Conservation (phyloP, 1,140 invertebrate species). For the Pseudomyrmex concolor region DNA sequence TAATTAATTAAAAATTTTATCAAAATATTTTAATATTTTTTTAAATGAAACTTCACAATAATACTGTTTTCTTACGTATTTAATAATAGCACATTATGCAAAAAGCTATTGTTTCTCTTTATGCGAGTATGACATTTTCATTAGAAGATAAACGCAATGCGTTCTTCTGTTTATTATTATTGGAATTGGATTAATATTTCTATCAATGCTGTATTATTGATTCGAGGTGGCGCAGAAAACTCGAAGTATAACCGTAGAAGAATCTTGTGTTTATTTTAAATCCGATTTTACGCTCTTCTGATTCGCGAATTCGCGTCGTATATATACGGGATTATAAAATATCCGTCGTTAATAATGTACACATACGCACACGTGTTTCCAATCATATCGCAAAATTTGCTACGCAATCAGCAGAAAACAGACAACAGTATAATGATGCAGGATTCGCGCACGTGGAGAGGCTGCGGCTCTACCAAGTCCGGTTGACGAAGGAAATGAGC, state of each 20-base stretch:
- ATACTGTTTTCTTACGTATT: no score
- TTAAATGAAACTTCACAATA: no score
- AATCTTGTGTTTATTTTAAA: slow-evolving; percentile 21
- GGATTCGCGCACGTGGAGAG: slow-evolving; percentile 47
- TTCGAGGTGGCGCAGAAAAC: not conserved
- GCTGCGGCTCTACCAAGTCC: not conserved
- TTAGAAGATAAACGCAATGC: no score
- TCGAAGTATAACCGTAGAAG: not conserved
- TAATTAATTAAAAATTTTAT: no score
- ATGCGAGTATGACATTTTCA: no score
- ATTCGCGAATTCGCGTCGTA: not conserved
- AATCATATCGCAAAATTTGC: slow-evolving; percentile 37
- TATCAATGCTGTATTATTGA: slow-evolving; percentile 7
- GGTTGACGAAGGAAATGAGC: slow-evolving; percentile 54
- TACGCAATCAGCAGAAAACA: slow-evolving; percentile 19
- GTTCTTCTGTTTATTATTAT: no score
- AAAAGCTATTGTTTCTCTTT: no score
- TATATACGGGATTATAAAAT: not conserved
- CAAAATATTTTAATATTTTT: no score
- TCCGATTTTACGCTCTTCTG: not conserved
- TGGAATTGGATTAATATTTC: not conserved
- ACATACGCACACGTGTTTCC: not conserved
- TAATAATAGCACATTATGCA: no score
- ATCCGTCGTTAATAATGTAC: not conserved
- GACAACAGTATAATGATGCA: not conserved